phyloP scores from a whole-genome alignment of 2,888 invertebrate species.

The Hypomecis punctinalis region DNA sequence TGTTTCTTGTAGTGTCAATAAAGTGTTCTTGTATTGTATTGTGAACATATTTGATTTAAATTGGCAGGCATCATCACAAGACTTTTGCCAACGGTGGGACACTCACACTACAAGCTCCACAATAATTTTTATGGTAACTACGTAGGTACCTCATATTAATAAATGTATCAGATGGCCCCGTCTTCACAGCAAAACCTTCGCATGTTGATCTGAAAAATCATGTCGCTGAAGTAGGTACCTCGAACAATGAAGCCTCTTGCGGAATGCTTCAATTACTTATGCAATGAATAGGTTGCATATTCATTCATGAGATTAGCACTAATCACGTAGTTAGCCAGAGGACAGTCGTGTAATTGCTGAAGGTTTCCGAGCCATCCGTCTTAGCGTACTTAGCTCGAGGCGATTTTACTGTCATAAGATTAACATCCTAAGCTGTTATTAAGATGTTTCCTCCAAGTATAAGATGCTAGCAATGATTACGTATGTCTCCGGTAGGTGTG shows the following conservation, averaged over 20 bases:
- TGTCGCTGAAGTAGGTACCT: conserved; percentile 5
- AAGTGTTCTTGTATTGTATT: too few relatives aligned
- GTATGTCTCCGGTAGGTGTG: conserved; percentile 2
- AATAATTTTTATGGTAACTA: too few relatives aligned
- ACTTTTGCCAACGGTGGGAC: too few relatives aligned
- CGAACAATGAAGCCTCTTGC: conserved; percentile 22
- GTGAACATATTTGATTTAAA: too few relatives aligned
- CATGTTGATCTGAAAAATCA: conserved; percentile 4
- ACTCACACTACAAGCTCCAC: too few relatives aligned
- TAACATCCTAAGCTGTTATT: conserved; percentile 55
- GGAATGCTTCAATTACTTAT: conserved; percentile 27
- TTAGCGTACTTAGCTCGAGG: conserved; percentile 42
- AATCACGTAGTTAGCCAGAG: conserved; percentile 39
- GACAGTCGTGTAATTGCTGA: conserved; percentile 39
- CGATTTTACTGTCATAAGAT: conserved; percentile 62
- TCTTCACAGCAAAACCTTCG: not conserved
- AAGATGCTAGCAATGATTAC: conserved; percentile 50
- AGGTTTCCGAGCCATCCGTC: conserved; percentile 36
- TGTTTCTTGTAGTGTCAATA: too few relatives aligned
- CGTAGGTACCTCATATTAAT: too few relatives aligned
- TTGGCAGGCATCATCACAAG: too few relatives aligned
- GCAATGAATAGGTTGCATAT: conserved; percentile 31
- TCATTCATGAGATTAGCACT: conserved; percentile 44
- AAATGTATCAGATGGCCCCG: too few relatives aligned
- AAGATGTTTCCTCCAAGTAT: conserved; percentile 59